Percentiles rank a stretch among this genome's conserved stretches.
Evolutionary conservation across 1,140 invertebrate genomes (phyloP).

Genomic region (Saccostrea echinata): DNA sequence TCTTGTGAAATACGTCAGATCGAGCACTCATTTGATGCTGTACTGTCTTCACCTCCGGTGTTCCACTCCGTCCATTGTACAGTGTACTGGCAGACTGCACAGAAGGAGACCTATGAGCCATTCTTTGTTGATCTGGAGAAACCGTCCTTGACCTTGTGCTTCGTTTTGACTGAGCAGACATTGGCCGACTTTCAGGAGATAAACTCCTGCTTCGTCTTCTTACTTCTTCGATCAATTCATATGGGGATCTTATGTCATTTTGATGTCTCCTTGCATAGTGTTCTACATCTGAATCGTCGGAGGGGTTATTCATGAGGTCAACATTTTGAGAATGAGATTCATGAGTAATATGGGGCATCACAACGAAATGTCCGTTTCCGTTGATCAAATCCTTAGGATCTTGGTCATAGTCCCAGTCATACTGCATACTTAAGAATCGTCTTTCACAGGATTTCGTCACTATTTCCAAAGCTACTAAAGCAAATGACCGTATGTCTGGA

Average conservation of each 20-base stretch:
- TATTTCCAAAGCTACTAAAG: slow-evolving; percentile 72
- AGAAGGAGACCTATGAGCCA: not conserved
- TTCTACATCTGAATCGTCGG: slow-evolving; percentile 51
- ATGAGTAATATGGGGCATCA: not conserved
- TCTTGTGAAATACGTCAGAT: slow-evolving; percentile 35
- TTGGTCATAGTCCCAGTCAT: slow-evolving; percentile 54
- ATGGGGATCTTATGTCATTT: slow-evolving; percentile 47
- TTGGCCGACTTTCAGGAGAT: slow-evolving; percentile 56
- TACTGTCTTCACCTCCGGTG: not conserved
- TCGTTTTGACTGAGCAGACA: slow-evolving; percentile 55
- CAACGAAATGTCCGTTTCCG: not conserved
- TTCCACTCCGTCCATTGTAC: slow-evolving; percentile 6
- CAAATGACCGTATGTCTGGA: slow-evolving; percentile 75
- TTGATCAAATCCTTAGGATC: slow-evolving; percentile 23
- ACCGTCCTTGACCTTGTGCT: slow-evolving; percentile 56
- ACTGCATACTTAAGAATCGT: slow-evolving; percentile 59
- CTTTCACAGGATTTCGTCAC: slow-evolving; percentile 69
- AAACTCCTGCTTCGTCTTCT: slow-evolving; percentile 52
- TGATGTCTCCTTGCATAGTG: slow-evolving; percentile 43
- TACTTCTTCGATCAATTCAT: slow-evolving; percentile 56
- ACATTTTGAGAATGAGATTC: not conserved
- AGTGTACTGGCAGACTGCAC: slow-evolving; percentile 23
- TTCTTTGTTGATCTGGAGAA: slow-evolving; percentile 51
- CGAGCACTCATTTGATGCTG: not conserved
- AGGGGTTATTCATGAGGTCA: slow-evolving; percentile 26